Evolutionary conservation across 2,113 vertebrate genomes (phyloP), one percentile per base, ranked within the genome.

Genomic region (Tupaia chinensis): DNA sequence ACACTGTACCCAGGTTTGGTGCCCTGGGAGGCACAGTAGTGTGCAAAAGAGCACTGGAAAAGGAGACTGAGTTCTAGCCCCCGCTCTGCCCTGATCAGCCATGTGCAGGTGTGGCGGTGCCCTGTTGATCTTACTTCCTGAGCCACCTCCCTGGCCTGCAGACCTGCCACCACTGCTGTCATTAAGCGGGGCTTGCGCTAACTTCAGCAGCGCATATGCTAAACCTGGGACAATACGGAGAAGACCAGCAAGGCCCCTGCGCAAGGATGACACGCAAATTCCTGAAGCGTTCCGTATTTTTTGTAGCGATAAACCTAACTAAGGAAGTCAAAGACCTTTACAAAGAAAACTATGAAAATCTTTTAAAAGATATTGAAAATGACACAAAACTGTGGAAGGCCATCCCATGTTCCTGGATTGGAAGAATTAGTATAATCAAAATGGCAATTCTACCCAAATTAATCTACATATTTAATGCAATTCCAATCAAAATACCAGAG

Each of bases 41-140:
- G 0, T 29, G 69, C 84, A 17, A 11, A 91, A 0, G 53, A 66
- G 85, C 91, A 12, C 70, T 22, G 78, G 81, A 87, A n/a, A 5
- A 25, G n/a, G 63, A 25, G 85, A 6, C 7, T 9, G 60, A 15
- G 5, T 92, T 90, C 60, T 14, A 44, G 89, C 80, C 56, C 72
- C 14, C 14, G 25, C 32, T 80, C 11, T 54, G 34, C 7, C 7
- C 27, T 19, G 9, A 7, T 12, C 29, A 19, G 44, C 61, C 17
- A 2, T 3, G 27, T 69, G 69, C 15, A 27, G n/a, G 56, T 3
- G 29, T 74, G 4, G 0, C 3, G 1, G 20, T 8, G 0, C n/a
- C 61, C n/a, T 44, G 14, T 20, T 2, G 0, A 29, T 68, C 14
- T 66, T 61, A 0, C 13, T 86, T 17, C 34, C 34, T 0, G 54